Percentiles rank a stretch among this genome's conserved stretches.
phyloP scores from a whole-genome alignment of 2,797 vertebrate species.

The Fistularia commersonii region DNA sequence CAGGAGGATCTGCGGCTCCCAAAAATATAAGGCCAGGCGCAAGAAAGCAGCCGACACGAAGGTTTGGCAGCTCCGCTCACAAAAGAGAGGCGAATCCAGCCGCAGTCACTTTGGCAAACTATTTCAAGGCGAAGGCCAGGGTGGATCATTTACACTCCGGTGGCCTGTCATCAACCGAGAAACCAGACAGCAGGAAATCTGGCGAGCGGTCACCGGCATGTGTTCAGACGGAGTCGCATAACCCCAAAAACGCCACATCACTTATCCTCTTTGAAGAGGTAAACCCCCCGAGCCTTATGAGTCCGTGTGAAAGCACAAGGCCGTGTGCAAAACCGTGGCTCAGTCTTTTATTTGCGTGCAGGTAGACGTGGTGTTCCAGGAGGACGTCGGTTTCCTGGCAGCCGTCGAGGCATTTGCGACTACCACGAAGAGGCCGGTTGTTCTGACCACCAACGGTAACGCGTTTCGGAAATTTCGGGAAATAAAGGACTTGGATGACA shows the following conservation, averaged over 20 bases:
- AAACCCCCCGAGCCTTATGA: slow-evolving; percentile 5
- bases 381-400: slow-evolving; percentile 87
- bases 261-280: slow-evolving; percentile 98
- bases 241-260: slow-evolving; percentile 79
- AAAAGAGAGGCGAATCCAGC: slow-evolving; percentile 52
- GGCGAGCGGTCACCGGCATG: not conserved
- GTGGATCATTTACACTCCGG: slow-evolving; percentile 45
- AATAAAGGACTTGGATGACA: too few species aligned
- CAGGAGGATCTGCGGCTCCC: slow-evolving; percentile 76
- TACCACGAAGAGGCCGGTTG: slow-evolving; percentile 88
- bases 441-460: slow-evolving; percentile 89
- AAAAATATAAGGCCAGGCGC: slow-evolving; percentile 74
- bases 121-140: slow-evolving; percentile 80
- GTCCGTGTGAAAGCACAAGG: not conserved
- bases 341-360: slow-evolving; percentile 23
- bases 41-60: slow-evolving; percentile 66
- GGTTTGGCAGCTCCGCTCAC: slow-evolving; percentile 42
- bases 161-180: slow-evolving; percentile 5
- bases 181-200: slow-evolving; percentile 45
- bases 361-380: slow-evolving; percentile 92
- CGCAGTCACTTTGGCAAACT: slow-evolving; percentile 78
- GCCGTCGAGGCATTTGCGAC: slow-evolving; percentile 91
- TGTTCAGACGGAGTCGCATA: slow-evolving; percentile 46
- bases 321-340: not conserved
- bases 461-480: not conserved